Base-by-base conservation (phyloP, 2,797 vertebrate genomes). In the Xyrichtys novacula region DNA sequence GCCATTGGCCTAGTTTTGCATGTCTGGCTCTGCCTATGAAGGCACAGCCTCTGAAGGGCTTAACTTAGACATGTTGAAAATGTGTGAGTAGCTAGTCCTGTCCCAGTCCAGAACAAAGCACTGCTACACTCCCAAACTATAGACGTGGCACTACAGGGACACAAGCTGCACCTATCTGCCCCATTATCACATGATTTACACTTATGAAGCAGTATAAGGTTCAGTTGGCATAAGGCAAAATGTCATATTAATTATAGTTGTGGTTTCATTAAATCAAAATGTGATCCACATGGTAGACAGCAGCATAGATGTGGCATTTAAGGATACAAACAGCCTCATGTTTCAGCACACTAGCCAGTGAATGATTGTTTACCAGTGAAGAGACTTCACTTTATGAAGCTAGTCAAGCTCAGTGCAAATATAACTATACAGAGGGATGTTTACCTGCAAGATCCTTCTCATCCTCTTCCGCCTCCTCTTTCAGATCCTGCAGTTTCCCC, bases 401-500 rank as follows among this genome's bases (percentile, higher is more conserved):
- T 8, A 4, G 17, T 23, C 7, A 46, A 53, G 6, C 34, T 15
- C 3, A 23, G 10, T 22, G 7, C 54, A 69, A 52, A 53, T 4
- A 19, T 31, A 20, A 8, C 29, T 25, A 6, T 7, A 25, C 3
- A n/a, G 9, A 9, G 25, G 8, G 20, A 16, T 14, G 32, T 64
- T 94, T 92, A 97, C 96, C 96, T 93, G 94, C 87, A 85, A 93
- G 76, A 66, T 95, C 95, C 87, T 97, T 96, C 82, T 96, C 82
- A 39, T 95, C 95, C 85, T 98, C 96, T 86, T 96, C 95, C 0
- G 86, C 71, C 85, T 80, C 95, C 80, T 97, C 96, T 91, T 97
- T 97, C 70, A 95, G 93, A 64, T 97, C 95, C 89, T 97, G 95
- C 83, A 97, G 90, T 88, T 96, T 97, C 74, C 88, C 93, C 43